Conservation (phyloP, 1,140 invertebrate species). For the Ooceraea biroi region DNA sequence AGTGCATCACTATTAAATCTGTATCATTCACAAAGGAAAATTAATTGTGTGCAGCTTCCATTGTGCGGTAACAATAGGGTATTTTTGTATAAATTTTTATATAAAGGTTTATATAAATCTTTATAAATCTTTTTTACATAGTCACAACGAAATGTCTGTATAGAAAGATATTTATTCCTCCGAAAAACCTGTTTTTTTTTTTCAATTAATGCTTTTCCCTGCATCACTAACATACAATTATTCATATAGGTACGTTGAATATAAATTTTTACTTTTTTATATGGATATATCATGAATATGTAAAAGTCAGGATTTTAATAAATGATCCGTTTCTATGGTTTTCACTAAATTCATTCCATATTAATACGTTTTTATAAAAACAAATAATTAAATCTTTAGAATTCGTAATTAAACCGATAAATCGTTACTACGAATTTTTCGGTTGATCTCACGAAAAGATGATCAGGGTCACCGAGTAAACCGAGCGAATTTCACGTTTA, state of each 20-base stretch:
- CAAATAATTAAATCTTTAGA: slow-evolving; percentile 18
- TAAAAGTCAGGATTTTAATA: background rate
- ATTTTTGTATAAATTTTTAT: no score
- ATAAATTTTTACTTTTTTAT: no score
- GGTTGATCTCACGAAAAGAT: slow-evolving; percentile 62
- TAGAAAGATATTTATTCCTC: no score
- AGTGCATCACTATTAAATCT: background rate
- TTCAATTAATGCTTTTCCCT: no score
- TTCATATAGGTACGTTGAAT: no score
- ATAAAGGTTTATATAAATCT: no score
- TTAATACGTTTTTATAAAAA: background rate
- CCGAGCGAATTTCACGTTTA: slow-evolving; percentile 75
- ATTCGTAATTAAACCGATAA: background rate
- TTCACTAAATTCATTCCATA: background rate
- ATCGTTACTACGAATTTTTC: slow-evolving; percentile 28
- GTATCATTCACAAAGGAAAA: background rate
- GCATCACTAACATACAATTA: no score
- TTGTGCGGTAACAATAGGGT: background rate
- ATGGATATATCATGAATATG: background rate
- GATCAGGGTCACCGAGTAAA: slow-evolving; percentile 68
- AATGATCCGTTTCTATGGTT: background rate
- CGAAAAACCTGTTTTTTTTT: no score
- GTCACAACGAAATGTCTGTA: no score
- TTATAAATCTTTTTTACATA: background rate
- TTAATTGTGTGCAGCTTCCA: background rate